Conservation (phyloP, 2,797 vertebrate species). For the Acrossocheilus fasciatus region DNA sequence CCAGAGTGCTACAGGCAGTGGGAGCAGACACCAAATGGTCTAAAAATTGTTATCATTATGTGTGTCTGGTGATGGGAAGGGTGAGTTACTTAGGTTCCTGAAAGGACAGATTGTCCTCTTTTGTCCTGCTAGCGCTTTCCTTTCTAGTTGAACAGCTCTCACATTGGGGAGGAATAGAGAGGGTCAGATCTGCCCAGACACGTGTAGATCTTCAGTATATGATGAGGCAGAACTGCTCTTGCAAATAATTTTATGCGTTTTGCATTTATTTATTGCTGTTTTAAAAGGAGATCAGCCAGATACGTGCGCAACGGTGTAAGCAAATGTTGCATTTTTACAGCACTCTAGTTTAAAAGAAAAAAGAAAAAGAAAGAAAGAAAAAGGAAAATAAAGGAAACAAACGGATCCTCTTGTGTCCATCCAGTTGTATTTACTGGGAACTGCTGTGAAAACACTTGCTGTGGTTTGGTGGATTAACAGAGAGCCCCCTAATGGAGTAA, state of each 20-base stretch:
- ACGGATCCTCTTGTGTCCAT: constrained; percentile 71
- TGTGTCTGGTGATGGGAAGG: constrained; percentile 77
- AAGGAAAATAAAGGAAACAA: constrained; percentile 65
- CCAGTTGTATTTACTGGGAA: constrained; percentile 74
- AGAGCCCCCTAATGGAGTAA: constrained; percentile 87
- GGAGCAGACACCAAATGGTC: constrained; percentile 82
- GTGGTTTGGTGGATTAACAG: constrained; percentile 83
- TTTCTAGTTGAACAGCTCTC: constrained; percentile 56
- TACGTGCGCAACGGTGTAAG: neutral
- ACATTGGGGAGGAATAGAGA: constrained; percentile 60
- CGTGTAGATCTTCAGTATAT: constrained; percentile 47
- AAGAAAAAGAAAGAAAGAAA: constrained; percentile 48
- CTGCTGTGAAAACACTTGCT: constrained; percentile 80
- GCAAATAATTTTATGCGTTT: constrained; percentile 23
- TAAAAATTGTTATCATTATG: constrained; percentile 80
- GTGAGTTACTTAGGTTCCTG: constrained; percentile 60
- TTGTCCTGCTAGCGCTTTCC: constrained; percentile 68
- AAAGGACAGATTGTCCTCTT: constrained; percentile 59
- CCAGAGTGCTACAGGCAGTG: constrained; percentile 79
- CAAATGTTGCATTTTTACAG: neutral
- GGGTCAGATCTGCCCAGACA: constrained; percentile 71
- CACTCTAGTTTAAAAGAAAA: neutral
- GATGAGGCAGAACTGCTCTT: constrained; percentile 45
- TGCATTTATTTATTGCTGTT: neutral
- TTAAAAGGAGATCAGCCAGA: neutral